Conservation (phyloP, 1,140 invertebrate genomes). For the Drosophila orena region DNA sequence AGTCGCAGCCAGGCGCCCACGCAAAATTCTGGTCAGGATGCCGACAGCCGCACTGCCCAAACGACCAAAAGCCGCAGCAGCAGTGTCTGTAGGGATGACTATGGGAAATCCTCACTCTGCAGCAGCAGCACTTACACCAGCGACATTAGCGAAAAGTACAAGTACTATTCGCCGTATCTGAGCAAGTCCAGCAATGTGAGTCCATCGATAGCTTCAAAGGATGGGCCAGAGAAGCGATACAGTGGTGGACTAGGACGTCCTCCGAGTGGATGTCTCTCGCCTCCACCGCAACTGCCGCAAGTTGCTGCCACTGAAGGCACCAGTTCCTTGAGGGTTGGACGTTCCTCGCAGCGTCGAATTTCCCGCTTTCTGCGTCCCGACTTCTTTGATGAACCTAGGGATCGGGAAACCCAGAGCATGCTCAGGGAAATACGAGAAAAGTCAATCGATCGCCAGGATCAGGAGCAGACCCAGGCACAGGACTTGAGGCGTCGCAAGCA, state of each 20-base stretch:
- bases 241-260: constrained; percentile 72
- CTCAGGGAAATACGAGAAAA: constrained; percentile 88
- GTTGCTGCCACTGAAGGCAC: constrained; percentile 48
- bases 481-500: constrained; percentile 65
- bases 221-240: constrained; percentile 60
- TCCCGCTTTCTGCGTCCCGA: constrained; percentile 91
- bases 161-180: constrained; percentile 82
- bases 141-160: constrained; percentile 81
- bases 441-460: constrained; percentile 58
- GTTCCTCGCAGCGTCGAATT: constrained; percentile 86
- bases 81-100: constrained; percentile 75
- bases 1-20: constrained; percentile 45
- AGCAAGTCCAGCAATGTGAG: constrained; percentile 63
- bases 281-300: constrained; percentile 45
- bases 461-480: not conserved
- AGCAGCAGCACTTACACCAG: constrained; percentile 67
- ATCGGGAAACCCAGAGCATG: constrained; percentile 88
- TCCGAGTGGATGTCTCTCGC: constrained; percentile 80
- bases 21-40: constrained; percentile 14
- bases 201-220: constrained; percentile 19
- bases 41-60: not conserved
- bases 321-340: constrained; percentile 80
- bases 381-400: constrained; percentile 90
- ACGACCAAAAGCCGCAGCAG: constrained; percentile 68
- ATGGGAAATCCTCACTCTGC: constrained; percentile 69